A percentile compares a stretch with the other conserved stretches of the same genome.
Evolutionary conservation across 2,113 vertebrate species (phyloP).

Genomic region (Sylvia atricapilla): DNA sequence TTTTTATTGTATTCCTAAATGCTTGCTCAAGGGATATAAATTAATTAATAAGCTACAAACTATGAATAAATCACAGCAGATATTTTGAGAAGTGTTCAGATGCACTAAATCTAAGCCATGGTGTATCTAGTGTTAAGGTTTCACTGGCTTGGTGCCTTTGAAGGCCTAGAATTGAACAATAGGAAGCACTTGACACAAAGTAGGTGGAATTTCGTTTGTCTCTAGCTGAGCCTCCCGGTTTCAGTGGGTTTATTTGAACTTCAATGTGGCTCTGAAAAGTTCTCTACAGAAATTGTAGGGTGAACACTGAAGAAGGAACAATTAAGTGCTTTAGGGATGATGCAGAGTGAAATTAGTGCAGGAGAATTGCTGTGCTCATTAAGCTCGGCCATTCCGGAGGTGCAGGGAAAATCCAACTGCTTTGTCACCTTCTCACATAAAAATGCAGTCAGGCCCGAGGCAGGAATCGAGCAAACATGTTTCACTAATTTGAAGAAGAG

Average conservation of each 20-base stretch:
- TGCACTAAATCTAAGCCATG: not conserved
- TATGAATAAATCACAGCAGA: not conserved
- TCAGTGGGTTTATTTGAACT: not conserved
- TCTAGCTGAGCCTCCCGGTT: not conserved
- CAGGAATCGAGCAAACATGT: not conserved
- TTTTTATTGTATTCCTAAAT: not conserved
- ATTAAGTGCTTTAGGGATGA: not conserved
- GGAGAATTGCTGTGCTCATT: not conserved
- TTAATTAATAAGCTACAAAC: not conserved
- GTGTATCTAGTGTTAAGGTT: not conserved
- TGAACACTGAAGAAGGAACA: not conserved
- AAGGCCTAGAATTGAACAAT: not conserved
- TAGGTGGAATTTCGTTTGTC: constrained; percentile 1
- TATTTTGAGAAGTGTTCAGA: not conserved
- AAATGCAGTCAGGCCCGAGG: not conserved
- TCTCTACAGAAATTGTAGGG: not conserved
- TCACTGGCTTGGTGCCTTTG: not conserved
- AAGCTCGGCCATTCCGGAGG: not conserved
- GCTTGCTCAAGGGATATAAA: not conserved
- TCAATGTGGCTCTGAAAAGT: not conserved
- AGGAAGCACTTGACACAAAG: not conserved
- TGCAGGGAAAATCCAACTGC: not conserved
- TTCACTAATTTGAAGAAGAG: not conserved
- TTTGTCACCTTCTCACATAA: not conserved
- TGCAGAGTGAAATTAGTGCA: not conserved